phyloP scores from a whole-genome alignment of 2,113 vertebrate genomes.

The Tympanuchus pallidicinctus region DNA sequence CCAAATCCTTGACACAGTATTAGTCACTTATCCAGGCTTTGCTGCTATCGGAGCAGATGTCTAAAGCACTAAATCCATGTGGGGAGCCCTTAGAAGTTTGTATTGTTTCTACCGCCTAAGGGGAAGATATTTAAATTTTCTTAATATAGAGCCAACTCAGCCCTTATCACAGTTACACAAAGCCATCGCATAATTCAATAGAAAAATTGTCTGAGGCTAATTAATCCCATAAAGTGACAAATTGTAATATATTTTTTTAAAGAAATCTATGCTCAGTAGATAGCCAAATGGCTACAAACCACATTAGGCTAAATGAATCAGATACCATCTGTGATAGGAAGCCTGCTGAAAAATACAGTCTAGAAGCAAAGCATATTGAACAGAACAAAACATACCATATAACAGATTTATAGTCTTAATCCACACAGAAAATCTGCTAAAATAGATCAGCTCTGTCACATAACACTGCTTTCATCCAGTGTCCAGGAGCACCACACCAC shows the following conservation, averaged over 20 bases:
- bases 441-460: conserved; percentile 55
- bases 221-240: conserved; percentile 43
- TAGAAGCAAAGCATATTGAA: conserved; percentile 26
- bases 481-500: conserved; percentile 33
- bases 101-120: conserved; percentile 15
- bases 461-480: conserved; percentile 32
- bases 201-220: conserved; percentile 35
- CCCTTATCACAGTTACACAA: conserved; percentile 57
- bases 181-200: neutral
- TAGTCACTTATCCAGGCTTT: conserved; percentile 11
- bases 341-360: neutral
- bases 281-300: conserved; percentile 15
- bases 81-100: conserved; percentile 47
- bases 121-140: conserved; percentile 34
- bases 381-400: neutral
- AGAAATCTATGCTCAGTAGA: neutral
- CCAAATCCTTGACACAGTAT: conserved; percentile 9
- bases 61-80: neutral
- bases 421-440: conserved; percentile 25
- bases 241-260: neutral
- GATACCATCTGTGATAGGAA: conserved; percentile 24
- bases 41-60: conserved; percentile 44
- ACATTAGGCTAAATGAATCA: neutral
- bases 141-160: conserved; percentile 12
- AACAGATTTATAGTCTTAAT: conserved; percentile 40